phyloP scores from a whole-genome alignment of 2,888 invertebrate genomes.

The Euproctis similis region DNA sequence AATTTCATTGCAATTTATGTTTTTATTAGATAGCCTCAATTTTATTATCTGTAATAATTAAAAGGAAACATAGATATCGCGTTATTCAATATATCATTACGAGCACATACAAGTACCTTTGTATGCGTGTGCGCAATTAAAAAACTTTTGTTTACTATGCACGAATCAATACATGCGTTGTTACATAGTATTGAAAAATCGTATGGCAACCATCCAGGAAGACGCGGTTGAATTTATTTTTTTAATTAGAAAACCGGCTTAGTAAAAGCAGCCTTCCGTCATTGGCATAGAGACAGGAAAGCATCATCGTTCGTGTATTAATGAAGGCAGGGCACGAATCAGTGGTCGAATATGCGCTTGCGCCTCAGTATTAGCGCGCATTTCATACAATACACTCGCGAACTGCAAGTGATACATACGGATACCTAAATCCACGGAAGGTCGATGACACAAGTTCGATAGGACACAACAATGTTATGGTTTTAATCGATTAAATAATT shows the following conservation, averaged over 20 bases:
- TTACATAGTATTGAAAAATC: slow-evolving; percentile 8
- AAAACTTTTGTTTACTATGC: slow-evolving; percentile 16
- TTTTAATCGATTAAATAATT: slow-evolving; percentile 24
- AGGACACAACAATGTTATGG: slow-evolving; percentile 24
- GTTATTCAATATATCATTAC: too few relatives aligned
- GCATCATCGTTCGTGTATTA: slow-evolving; percentile 65
- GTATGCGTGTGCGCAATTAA: slow-evolving; percentile 18
- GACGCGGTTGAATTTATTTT: slow-evolving; percentile 33
- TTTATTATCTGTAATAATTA: too few relatives aligned
- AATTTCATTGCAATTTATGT: too few relatives aligned
- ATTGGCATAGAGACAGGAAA: slow-evolving; percentile 59
- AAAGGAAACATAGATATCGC: too few relatives aligned
- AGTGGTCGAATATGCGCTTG: slow-evolving; percentile 38
- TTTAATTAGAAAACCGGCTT: slow-evolving; percentile 70
- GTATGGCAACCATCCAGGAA: slow-evolving; percentile 24
- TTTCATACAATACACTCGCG: slow-evolving; percentile 51
- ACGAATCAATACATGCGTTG: slow-evolving; percentile 17
- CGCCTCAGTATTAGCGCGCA: slow-evolving; percentile 62
- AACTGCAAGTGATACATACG: slow-evolving; percentile 34
- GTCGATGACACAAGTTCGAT: slow-evolving; percentile 40
- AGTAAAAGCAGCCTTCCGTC: slow-evolving; percentile 71
- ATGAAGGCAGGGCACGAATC: slow-evolving; percentile 59
- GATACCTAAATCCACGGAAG: slow-evolving; percentile 32
- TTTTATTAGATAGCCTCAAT: too few relatives aligned
- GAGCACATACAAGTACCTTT: slow-evolving; percentile 2